These are phyloP conservation scores for Xestobium rufovillosum DNA, from an alignment of 2,888 invertebrate species.

Conservation along the genomic window DNA sequence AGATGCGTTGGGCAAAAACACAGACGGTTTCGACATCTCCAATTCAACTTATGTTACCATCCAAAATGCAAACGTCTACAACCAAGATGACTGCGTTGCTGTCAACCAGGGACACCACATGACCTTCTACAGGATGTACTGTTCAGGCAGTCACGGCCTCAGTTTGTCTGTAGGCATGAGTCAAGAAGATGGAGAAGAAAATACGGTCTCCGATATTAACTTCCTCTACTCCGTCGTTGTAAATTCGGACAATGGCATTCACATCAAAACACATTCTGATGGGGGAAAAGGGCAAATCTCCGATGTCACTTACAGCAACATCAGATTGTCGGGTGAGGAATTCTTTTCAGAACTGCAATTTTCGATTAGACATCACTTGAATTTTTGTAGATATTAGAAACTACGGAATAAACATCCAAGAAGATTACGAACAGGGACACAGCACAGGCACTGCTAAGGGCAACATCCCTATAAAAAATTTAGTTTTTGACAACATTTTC, in stretches of 20 bases:
- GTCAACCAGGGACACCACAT: slow-evolving; percentile 22
- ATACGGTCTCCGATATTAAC: slow-evolving; percentile 20
- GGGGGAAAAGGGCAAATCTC: slow-evolving; percentile 19
- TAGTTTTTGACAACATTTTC: slow-evolving; percentile 17
- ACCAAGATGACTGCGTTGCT: slow-evolving; percentile 26
- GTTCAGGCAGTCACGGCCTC: slow-evolving; percentile 25
- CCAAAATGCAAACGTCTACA: slow-evolving; percentile 21
- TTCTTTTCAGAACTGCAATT: too few relatives aligned
- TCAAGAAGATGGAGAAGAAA: slow-evolving; percentile 14
- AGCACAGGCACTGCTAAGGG: slow-evolving; percentile 17
- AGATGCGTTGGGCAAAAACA: slow-evolving; percentile 17
- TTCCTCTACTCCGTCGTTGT: slow-evolving; percentile 19
- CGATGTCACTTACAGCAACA: slow-evolving; percentile 22
- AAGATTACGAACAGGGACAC: slow-evolving; percentile 21
- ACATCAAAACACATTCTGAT: slow-evolving; percentile 24
- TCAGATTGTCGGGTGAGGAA: slow-evolving; percentile 18
- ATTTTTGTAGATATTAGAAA: slow-evolving; percentile 18
- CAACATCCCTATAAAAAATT: slow-evolving; percentile 22
- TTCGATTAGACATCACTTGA: slow-evolving; percentile 3
- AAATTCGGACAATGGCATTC: slow-evolving; percentile 24
- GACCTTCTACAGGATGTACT: slow-evolving; percentile 17
- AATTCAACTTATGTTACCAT: slow-evolving; percentile 18
- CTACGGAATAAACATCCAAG: slow-evolving; percentile 23
- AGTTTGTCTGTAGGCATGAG: slow-evolving; percentile 25
- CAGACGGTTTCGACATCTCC: slow-evolving; percentile 21